Base-by-base conservation (phyloP, 2,797 vertebrate species). In the Pangasius sanitwongsei region DNA sequence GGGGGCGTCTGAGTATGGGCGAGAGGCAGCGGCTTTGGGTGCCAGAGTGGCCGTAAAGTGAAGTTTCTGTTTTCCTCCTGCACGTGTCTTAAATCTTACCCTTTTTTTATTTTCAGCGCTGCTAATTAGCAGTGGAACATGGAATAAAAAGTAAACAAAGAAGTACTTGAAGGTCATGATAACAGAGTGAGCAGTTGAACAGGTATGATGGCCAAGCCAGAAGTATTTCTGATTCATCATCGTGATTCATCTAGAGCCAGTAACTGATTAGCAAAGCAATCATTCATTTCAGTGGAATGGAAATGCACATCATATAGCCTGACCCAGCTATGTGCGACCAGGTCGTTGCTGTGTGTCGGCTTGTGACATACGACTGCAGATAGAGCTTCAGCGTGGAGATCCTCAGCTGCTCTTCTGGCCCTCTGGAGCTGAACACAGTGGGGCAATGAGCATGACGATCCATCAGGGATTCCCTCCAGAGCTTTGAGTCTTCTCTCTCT, bases 381-480 rank as follows among this genome's bases (percentile, higher is more conserved):
- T 57, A 23, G 50, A 20, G 48, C 86, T 44, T 84, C 59, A 78
- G 34, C 75, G 20, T 20, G 28, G 78, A 53, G 72, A 74, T 82
- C 84, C 53, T 67, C 65, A 89, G 83, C 83, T 89, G 88, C 83
- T 44, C 5, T 59, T 78, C 88, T 70, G 86, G 37, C 72, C 50
- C 83, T 78, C 50, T 61, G 48, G 83, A 77, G 55, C 59, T 44
- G 44, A 78, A 82, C 70, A 6, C 31, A 61, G 75, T 37, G 59
- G 53, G n/a, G 53, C 48, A 61, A 87, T 87, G 13, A 61, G 72
- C 90, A 77, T 88, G 86, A 53, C 65, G 67, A 89, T 92, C 86
- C 85, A 91, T 94, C 91, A 92, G 69, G 74, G 86, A 88, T 87
- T 88, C 88, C 90, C 89, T 81, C 61, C 90, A 15, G 92, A 93